Evolutionary conservation across 2,888 invertebrate species (phyloP).

Genomic region (Hemithea aestivaria): DNA sequence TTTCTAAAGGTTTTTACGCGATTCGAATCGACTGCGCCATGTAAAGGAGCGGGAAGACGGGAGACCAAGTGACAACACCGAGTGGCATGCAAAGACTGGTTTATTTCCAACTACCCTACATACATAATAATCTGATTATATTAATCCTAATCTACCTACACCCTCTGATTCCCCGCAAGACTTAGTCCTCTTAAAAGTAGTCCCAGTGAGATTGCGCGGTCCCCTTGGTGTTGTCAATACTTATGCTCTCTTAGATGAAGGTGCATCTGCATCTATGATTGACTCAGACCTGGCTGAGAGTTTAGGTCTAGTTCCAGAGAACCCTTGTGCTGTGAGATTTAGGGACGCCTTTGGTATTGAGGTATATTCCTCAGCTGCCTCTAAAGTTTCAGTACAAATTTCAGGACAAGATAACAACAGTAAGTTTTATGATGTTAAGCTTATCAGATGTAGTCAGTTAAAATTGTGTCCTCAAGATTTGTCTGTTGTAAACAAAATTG

Average conservation of each 20-base stretch:
- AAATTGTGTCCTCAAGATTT: slow-evolving; percentile 21
- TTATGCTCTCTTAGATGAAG: slow-evolving; percentile 1
- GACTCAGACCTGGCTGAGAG: background rate
- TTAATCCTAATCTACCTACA: too few species aligned
- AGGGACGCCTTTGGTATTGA: slow-evolving; percentile 1
- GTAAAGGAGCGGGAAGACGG: too few species aligned
- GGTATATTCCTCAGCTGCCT: background rate
- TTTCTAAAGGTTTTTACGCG: too few species aligned
- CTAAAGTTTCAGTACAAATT: background rate
- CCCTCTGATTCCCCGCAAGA: too few species aligned
- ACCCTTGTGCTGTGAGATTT: background rate
- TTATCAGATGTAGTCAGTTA: slow-evolving; percentile 14
- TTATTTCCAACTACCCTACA: too few species aligned
- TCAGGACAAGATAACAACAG: slow-evolving; percentile 5
- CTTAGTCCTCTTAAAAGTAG: background rate
- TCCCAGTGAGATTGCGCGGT: background rate
- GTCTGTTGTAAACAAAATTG: slow-evolving; percentile 12
- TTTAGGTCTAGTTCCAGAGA: background rate
- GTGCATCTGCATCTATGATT: background rate
- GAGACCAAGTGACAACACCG: too few species aligned
- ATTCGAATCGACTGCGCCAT: too few species aligned
- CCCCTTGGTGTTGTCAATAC: background rate
- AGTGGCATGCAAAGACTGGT: too few species aligned
- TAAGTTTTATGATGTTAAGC: slow-evolving; percentile 13
- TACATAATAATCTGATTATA: too few species aligned